phyloP scores from a whole-genome alignment of 2,113 vertebrate genomes.

The Pelecanoides urinatrix region DNA sequence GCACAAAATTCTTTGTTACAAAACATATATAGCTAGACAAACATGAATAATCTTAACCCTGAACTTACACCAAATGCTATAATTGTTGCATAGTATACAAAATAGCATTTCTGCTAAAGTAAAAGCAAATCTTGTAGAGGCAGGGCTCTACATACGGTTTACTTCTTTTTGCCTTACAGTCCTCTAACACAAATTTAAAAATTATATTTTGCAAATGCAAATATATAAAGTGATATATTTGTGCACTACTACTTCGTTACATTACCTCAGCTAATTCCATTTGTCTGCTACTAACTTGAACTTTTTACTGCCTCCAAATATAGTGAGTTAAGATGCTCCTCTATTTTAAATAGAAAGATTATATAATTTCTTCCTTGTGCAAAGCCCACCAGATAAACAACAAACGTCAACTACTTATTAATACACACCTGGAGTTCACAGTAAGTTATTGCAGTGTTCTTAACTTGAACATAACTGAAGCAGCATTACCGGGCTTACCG shows the following conservation, averaged over 20 bases:
- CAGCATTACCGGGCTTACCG: not conserved
- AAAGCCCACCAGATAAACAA: not conserved
- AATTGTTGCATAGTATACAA: not conserved
- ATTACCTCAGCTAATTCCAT: not conserved
- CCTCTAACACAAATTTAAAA: not conserved
- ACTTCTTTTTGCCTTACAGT: not conserved
- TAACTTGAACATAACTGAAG: not conserved
- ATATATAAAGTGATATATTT: not conserved
- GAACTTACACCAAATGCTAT: accelerated
- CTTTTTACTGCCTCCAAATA: not conserved
- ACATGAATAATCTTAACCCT: not conserved
- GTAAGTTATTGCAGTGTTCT: not conserved
- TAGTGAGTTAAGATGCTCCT: not conserved
- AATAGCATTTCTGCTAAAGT: not conserved
- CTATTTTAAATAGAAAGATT: not conserved
- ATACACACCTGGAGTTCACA: not conserved
- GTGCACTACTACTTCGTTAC: not conserved
- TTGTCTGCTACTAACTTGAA: not conserved
- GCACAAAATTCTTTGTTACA: not conserved
- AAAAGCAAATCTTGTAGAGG: not conserved
- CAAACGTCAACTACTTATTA: not conserved
- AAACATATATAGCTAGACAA: not conserved
- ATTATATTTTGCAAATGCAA: not conserved
- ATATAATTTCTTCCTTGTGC: not conserved
- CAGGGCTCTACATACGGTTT: not conserved